Conservation (phyloP, 1,140 invertebrate species). For the Tenebrio molitor region DNA sequence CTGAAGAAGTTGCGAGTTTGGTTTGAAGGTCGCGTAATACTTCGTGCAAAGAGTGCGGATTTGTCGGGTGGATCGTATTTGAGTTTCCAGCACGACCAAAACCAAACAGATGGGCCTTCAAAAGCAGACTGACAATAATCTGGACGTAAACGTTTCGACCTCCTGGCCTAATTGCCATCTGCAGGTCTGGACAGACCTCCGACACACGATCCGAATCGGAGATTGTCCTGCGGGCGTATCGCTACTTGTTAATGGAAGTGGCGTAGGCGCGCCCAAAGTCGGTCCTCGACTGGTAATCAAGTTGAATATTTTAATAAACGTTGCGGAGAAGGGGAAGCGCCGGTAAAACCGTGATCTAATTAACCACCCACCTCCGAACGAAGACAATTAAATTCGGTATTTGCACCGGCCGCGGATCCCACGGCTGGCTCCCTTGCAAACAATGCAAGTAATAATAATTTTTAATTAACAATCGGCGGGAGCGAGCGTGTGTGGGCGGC, state of each 20-base stretch:
- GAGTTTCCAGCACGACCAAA: no score
- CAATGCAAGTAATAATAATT: conserved; percentile 34
- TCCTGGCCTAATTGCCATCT: not conserved
- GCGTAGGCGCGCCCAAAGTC: not conserved
- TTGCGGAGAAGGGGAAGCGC: not conserved
- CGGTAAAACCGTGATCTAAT: not conserved
- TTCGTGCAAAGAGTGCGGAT: no score
- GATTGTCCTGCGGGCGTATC: not conserved
- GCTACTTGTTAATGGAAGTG: conserved; percentile 3
- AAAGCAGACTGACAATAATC: no score
- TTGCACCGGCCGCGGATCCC: conserved; percentile 13
- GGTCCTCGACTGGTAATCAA: not conserved
- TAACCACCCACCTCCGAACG: not conserved
- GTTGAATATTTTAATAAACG: not conserved
- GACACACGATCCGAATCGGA: conserved; percentile 1
- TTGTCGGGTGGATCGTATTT: no score
- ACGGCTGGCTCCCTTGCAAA: conserved; percentile 13
- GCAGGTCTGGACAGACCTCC: not conserved
- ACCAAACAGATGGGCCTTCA: no score
- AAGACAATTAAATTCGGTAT: not conserved
- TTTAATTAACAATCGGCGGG: conserved; percentile 21
- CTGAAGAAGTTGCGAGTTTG: no score
- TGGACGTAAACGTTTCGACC: conserved; percentile 6
- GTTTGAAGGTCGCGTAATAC: no score
- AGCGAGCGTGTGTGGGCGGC: conserved; percentile 11